phyloP scores from a whole-genome alignment of 2,888 invertebrate genomes.

The Ashinkailepas kermadecensis region DNA sequence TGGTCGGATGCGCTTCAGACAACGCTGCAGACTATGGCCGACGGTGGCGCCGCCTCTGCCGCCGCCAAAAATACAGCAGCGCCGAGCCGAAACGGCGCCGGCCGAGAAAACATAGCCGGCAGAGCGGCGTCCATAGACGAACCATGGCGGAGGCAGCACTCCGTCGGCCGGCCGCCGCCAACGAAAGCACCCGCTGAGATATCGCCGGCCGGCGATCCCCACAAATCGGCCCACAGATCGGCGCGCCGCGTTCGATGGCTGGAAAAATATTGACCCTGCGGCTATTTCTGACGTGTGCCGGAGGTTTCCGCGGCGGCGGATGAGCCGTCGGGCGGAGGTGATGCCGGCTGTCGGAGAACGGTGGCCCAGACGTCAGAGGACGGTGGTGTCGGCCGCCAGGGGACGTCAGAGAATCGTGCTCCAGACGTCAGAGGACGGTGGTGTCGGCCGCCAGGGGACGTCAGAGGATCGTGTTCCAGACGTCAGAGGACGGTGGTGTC shows the following conservation, averaged over 20 bases:
- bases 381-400: too few species aligned
- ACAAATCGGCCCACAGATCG: background rate
- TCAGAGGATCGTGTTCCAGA: too few species aligned
- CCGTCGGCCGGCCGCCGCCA: conserved; percentile 8
- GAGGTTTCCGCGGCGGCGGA: background rate
- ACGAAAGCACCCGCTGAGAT: background rate
- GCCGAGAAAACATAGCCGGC: background rate
- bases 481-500: too few species aligned
- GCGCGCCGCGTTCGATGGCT: background rate
- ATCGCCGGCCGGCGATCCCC: background rate
- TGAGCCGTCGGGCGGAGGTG: too few species aligned
- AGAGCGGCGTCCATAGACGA: background rate
- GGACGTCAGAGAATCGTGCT: too few species aligned
- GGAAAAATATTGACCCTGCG: conserved; percentile 5
- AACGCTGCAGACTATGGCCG: too few species aligned
- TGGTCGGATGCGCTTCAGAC: too few species aligned
- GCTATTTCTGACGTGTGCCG: background rate
- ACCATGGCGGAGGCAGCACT: background rate
- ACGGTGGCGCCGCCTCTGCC: too few species aligned
- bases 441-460: too few species aligned
- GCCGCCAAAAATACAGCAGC: too few species aligned
- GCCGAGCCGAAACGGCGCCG: background rate
- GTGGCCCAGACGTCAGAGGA: too few species aligned
- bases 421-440: too few species aligned
- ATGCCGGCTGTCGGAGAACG: background rate